Evolutionary conservation across 2,797 vertebrate genomes (phyloP).

Genomic region (Vultur gryphus): DNA sequence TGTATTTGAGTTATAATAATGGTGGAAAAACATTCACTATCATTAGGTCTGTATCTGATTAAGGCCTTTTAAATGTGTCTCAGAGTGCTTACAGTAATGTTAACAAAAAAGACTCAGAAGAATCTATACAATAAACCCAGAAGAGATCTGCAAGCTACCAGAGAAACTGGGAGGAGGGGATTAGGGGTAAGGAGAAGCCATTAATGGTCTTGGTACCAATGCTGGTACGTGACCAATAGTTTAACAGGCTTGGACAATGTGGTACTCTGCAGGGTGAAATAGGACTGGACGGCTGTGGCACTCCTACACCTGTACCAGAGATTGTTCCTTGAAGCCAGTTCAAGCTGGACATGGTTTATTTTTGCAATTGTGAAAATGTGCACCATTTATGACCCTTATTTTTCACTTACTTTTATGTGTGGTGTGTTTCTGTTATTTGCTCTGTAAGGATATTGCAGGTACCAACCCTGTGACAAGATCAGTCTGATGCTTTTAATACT

Average conservation of each 20-base stretch:
- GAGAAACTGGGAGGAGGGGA: not conserved
- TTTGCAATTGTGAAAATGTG: not conserved
- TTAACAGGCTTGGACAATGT: not conserved
- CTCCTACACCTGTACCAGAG: not conserved
- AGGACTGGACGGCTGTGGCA: not conserved
- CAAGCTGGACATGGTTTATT: not conserved
- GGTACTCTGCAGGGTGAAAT: not conserved
- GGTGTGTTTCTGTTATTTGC: not conserved
- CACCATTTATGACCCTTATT: not conserved
- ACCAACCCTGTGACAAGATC: not conserved
- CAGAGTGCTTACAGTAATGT: not conserved
- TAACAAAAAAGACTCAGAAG: not conserved
- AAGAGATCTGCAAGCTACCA: not conserved
- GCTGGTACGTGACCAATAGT: not conserved
- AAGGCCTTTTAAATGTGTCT: not conserved
- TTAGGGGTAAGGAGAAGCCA: not conserved
- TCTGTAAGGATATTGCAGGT: not conserved
- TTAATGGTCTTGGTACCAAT: not conserved
- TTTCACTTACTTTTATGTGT: not conserved
- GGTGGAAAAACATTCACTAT: not conserved
- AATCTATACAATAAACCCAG: not conserved
- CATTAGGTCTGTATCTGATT: not conserved
- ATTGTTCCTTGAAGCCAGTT: not conserved
- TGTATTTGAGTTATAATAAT: not conserved
- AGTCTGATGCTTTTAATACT: not conserved